Conservation (phyloP, 2,888 invertebrate genomes). For the Lissocephala sabroskyi region DNA sequence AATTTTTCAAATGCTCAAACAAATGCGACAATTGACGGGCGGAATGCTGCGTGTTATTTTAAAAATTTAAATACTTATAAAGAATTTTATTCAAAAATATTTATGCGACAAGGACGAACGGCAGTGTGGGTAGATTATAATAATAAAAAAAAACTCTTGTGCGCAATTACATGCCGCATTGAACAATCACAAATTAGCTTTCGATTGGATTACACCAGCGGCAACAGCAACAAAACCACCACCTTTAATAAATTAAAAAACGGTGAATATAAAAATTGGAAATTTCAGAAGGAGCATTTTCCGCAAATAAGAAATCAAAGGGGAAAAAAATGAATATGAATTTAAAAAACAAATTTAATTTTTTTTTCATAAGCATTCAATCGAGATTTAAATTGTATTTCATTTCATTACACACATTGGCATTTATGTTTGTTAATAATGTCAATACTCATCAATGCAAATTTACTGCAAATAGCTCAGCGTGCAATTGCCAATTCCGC, state of each 20-base stretch:
- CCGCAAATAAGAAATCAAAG: constrained; percentile 18
- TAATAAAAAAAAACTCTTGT: constrained; percentile 22
- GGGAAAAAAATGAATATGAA: background rate
- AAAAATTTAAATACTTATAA: no score
- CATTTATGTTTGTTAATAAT: constrained; percentile 45
- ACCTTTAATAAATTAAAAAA: constrained; percentile 24
- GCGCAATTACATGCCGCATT: constrained; percentile 63
- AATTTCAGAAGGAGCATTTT: constrained; percentile 53
- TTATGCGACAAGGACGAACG: no score
- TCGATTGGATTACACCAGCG: no score
- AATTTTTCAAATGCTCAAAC: no score
- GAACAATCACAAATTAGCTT: constrained; percentile 64
- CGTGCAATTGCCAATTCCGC: no score
- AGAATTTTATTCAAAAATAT: no score
- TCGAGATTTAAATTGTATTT: background rate
- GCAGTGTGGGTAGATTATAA: no score
- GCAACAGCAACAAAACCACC: no score
- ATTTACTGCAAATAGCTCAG: constrained; percentile 41
- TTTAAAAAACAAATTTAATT: constrained; percentile 22
- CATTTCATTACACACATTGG: background rate
- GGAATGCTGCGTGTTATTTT: no score
- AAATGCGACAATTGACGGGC: no score
- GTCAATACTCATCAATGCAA: constrained; percentile 64
- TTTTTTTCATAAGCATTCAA: background rate
- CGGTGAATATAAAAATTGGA: constrained; percentile 47